Conservation (phyloP, 2,113 vertebrate species). For the Hylia prasina region DNA sequence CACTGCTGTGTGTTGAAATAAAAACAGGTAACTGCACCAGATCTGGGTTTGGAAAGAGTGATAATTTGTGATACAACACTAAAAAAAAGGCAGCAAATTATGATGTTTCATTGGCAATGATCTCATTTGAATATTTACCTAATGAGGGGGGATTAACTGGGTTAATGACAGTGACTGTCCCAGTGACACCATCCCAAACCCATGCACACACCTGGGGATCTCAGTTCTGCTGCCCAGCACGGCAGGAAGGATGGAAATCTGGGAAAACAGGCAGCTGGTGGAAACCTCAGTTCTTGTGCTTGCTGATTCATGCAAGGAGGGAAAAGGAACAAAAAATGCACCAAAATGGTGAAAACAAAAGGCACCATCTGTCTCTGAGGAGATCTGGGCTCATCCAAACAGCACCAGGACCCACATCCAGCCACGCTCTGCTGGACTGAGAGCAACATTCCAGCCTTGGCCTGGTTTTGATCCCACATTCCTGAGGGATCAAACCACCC, state of each 20-base stretch:
- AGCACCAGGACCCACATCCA: background rate
- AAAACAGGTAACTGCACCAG: background rate
- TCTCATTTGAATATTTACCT: background rate
- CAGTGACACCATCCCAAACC: background rate
- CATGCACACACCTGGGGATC: background rate
- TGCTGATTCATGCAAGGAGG: background rate
- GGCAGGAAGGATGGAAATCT: background rate
- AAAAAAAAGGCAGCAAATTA: background rate
- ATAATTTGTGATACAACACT: background rate
- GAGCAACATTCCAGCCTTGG: background rate
- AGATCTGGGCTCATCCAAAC: background rate
- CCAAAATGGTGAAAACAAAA: background rate
- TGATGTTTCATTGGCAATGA: background rate
- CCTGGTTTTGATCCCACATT: background rate
- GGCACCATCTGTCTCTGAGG: background rate
- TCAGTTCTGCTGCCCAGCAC: background rate
- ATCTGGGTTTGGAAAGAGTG: background rate
- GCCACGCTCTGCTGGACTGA: background rate
- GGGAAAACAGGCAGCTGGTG: background rate
- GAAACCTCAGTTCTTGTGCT: background rate
- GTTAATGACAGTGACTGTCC: background rate
- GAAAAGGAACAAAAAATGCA: background rate
- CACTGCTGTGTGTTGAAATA: background rate
- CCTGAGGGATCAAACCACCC: background rate
- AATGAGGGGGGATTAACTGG: background rate